Evolutionary conservation across 2,888 invertebrate species (phyloP).

Genomic region (Blastobasis lacticolella): DNA sequence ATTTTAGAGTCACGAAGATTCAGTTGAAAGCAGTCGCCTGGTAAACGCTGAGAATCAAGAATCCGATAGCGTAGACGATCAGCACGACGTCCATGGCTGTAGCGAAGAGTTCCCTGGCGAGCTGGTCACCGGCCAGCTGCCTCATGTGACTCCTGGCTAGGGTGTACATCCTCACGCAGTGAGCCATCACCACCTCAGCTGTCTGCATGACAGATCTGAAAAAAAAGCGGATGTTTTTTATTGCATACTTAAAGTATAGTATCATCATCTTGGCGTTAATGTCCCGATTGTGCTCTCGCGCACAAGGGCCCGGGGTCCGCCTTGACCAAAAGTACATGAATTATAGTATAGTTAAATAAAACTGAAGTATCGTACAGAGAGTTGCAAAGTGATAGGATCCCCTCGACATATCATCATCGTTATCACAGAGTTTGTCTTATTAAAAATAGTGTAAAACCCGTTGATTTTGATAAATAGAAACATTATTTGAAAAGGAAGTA

Average conservation of each 20-base stretch:
- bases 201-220: conserved; percentile 31
- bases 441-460: conserved; percentile 13
- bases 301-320: not conserved
- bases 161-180: conserved; percentile 21
- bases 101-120: conserved; percentile 40
- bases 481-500: too few species aligned
- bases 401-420: too few species aligned
- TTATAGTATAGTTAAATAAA: too few species aligned
- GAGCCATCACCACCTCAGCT: conserved; percentile 26
- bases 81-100: conserved; percentile 45
- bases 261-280: not conserved
- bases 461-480: not conserved
- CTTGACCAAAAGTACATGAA: too few species aligned
- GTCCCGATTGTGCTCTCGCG: too few species aligned
- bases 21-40: conserved; percentile 18
- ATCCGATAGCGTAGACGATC: conserved; percentile 49
- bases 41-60: conserved; percentile 48
- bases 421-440: not conserved
- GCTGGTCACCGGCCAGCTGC: conserved; percentile 27
- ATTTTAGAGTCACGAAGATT: too few species aligned
- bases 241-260: too few species aligned
- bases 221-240: too few species aligned
- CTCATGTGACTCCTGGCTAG: conserved; percentile 22
- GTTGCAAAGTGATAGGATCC: too few species aligned
- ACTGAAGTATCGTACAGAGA: too few species aligned